phyloP scores from a whole-genome alignment of 1,140 invertebrate species.

The Drosophila ohnishii region DNA sequence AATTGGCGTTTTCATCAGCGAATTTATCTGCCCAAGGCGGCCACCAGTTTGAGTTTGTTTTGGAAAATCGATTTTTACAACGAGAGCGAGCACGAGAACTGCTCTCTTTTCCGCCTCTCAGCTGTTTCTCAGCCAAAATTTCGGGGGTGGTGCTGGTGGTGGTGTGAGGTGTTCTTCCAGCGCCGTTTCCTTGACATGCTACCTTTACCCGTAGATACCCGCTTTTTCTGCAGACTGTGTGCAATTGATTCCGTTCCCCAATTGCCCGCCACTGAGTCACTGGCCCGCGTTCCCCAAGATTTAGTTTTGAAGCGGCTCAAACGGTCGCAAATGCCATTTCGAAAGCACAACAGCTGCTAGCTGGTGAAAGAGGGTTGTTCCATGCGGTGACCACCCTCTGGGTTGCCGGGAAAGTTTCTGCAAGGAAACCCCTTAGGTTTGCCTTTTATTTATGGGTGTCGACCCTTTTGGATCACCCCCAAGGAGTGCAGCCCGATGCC shows the following conservation, averaged over 20 bases:
- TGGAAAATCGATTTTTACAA: conserved; percentile 51
- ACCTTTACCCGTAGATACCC: conserved; percentile 35
- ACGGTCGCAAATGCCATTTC: conserved; percentile 1
- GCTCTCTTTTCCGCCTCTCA: conserved; percentile 51
- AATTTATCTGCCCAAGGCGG: conserved; percentile 15
- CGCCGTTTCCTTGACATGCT: conserved; percentile 53
- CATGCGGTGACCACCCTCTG: conserved; percentile 25
- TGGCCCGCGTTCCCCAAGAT: conserved; percentile 20
- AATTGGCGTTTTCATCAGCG: conserved; percentile 26
- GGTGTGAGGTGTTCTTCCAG: conserved; percentile 13
- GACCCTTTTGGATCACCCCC: conserved; percentile 28
- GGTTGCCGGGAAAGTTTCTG: conserved; percentile 10
- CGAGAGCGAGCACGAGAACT: conserved; percentile 11
- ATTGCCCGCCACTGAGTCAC: conserved; percentile 23
- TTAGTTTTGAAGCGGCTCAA: conserved; percentile 6
- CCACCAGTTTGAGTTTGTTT: conserved; percentile 54
- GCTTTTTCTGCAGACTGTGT: conserved; percentile 31
- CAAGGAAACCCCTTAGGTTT: conserved; percentile 3
- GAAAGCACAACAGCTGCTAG: conserved; percentile 15
- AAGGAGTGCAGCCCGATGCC: conserved; percentile 8
- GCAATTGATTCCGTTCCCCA: conserved; percentile 29
- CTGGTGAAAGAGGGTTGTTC: conserved; percentile 46
- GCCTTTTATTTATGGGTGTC: conserved; percentile 22
- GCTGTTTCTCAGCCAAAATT: conserved; percentile 29
- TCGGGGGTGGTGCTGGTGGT: conserved; percentile 8